These are phyloP conservation scores for Dione juno DNA, from an alignment of 2,888 invertebrate genomes.

Conservation along the genomic window DNA sequence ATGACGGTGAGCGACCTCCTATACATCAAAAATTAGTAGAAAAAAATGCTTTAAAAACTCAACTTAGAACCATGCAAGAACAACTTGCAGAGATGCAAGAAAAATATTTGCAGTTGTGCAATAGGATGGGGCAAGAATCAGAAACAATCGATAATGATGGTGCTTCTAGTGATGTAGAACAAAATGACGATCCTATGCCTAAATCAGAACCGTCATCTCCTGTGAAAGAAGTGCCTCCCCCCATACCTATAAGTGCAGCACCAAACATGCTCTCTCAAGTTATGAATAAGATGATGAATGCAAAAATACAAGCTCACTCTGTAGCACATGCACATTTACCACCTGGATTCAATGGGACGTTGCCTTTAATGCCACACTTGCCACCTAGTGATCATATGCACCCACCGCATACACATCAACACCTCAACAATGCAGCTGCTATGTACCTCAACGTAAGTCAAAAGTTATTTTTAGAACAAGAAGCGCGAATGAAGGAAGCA, in stretches of 20 bases:
- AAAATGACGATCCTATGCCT: slow-evolving; percentile 76
- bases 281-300: slow-evolving; percentile 86
- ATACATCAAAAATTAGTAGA: slow-evolving; percentile 93
- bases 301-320: slow-evolving; percentile 84
- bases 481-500: slow-evolving; percentile 88
- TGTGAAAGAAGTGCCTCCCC: slow-evolving; percentile 79
- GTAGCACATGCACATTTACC: slow-evolving; percentile 83
- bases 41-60: slow-evolving; percentile 93
- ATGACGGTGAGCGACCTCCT: slow-evolving; percentile 90
- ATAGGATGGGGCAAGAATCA: slow-evolving; percentile 91
- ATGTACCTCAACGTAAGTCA: slow-evolving; percentile 92
- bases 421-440: slow-evolving; percentile 85
- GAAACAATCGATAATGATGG: slow-evolving; percentile 90
- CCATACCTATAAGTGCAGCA: slow-evolving; percentile 71
- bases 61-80: slow-evolving; percentile 93
- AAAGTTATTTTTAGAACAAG: slow-evolving; percentile 91
- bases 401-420: slow-evolving; percentile 82
- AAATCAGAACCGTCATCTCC: slow-evolving; percentile 84
- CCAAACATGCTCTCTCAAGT: slow-evolving; percentile 85
- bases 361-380: slow-evolving; percentile 84
- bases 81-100: slow-evolving; percentile 96
- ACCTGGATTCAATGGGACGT: slow-evolving; percentile 84
- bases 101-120: slow-evolving; percentile 93
- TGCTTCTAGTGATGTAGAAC: slow-evolving; percentile 88
- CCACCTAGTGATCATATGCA: slow-evolving; percentile 80